Evolutionary conservation across 2,113 vertebrate genomes (phyloP).

Genomic region (Galeopterus variegatus): DNA sequence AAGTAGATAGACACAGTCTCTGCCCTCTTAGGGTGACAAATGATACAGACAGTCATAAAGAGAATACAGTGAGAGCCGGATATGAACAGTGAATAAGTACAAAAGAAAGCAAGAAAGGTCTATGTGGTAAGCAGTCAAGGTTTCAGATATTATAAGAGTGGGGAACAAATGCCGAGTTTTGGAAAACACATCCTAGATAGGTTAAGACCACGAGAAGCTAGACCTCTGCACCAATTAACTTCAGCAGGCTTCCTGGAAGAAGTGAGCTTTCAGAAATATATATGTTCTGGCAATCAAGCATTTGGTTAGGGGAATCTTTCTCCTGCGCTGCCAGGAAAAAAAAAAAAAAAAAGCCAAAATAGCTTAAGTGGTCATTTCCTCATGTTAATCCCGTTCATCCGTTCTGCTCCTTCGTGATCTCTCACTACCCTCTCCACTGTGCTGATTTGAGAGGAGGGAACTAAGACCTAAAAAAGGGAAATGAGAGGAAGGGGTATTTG

Average conservation of each 20-base stretch:
- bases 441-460: conserved; percentile 65
- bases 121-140: background rate
- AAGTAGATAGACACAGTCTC: conserved; percentile 14
- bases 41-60: conserved; percentile 38
- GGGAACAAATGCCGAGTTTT: background rate
- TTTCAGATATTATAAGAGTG: background rate
- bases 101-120: conserved; percentile 17
- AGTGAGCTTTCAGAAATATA: conserved; percentile 19
- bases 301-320: conserved; percentile 57
- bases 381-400: conserved; percentile 46
- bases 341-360: background rate
- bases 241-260: conserved; percentile 50
- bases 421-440: conserved; percentile 5
- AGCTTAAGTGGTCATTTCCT: conserved; percentile 71
- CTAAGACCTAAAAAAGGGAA: conserved; percentile 82
- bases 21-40: conserved; percentile 46
- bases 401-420: conserved; percentile 48
- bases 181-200: background rate
- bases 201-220: background rate
- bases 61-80: background rate
- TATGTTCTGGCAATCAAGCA: background rate
- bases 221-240: background rate
- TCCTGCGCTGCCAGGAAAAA: conserved; percentile 40
- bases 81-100: conserved; percentile 48
- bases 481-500: conserved; percentile 83